Conservation (phyloP, 2,888 invertebrate species). For the Ectemnius cavifrons region DNA sequence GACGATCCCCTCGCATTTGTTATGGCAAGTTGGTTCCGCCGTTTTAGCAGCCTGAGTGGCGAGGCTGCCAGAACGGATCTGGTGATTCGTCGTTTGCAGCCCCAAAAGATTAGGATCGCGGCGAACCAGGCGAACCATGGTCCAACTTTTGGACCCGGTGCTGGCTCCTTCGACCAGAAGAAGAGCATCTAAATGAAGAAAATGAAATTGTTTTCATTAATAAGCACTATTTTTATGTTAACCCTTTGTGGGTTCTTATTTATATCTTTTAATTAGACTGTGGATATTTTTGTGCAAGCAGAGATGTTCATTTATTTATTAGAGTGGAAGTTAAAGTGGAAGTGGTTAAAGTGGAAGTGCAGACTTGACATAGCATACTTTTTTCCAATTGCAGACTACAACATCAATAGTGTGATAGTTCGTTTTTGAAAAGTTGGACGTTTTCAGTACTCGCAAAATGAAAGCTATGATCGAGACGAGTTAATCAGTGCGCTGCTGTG, state of each 20-base stretch:
- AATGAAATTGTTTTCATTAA: not conserved
- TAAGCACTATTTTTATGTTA: not conserved
- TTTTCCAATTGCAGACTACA: too few relatives aligned
- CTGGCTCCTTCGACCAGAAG: slow-evolving; percentile 70
- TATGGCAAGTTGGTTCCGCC: slow-evolving; percentile 1
- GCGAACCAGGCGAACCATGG: slow-evolving; percentile 75
- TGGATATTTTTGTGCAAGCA: too few relatives aligned
- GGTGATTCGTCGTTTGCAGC: slow-evolving; percentile 67
- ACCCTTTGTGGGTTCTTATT: too few relatives aligned
- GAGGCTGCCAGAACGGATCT: slow-evolving; percentile 65
- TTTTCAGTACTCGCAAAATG: not conserved
- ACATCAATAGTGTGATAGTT: too few relatives aligned
- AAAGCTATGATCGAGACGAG: not conserved
- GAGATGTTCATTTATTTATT: too few relatives aligned
- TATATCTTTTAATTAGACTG: too few relatives aligned
- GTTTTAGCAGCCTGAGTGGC: slow-evolving; percentile 62
- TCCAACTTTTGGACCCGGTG: slow-evolving; percentile 63
- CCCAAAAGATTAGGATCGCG: slow-evolving; percentile 71
- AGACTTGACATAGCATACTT: too few relatives aligned
- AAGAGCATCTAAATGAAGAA: slow-evolving; percentile 68
- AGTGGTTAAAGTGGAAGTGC: too few relatives aligned
- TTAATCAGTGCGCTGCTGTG: too few relatives aligned
- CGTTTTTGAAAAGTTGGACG: too few relatives aligned
- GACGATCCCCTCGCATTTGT: slow-evolving; percentile 34
- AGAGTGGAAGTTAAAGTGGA: too few relatives aligned